A percentile compares a stretch with the other conserved stretches of the same genome.
phyloP scores from a whole-genome alignment of 2,113 vertebrate species.

The Campylomormyrus tamandua region DNA sequence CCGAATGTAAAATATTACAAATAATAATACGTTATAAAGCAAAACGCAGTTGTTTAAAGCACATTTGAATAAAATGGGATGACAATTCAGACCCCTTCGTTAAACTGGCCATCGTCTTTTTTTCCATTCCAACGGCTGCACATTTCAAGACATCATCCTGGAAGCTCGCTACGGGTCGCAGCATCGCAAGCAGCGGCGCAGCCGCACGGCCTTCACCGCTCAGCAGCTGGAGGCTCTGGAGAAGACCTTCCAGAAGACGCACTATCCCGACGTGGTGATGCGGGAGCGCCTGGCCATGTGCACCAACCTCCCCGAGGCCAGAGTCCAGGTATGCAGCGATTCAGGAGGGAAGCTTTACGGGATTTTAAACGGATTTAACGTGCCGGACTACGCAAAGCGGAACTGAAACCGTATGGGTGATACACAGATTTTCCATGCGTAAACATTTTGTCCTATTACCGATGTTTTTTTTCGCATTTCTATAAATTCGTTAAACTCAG shows the following conservation, averaged over 20 bases:
- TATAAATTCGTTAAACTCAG: background rate
- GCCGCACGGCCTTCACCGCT: constrained; percentile 92
- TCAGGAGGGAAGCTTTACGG: background rate
- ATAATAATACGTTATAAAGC: background rate
- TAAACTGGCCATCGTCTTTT: constrained; percentile 71
- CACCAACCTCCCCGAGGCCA: constrained; percentile 94
- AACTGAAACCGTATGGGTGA: background rate
- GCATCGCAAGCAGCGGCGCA: constrained; percentile 94
- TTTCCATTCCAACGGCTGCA: constrained; percentile 92
- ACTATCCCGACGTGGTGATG: constrained; percentile 98
- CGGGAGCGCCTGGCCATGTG: constrained; percentile 96
- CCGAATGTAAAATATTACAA: background rate
- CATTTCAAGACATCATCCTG: constrained; percentile 99
- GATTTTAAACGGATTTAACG: background rate
- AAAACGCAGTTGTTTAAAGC: background rate
- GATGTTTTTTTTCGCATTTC: background rate
- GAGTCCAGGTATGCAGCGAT: constrained; percentile 78
- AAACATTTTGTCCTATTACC: background rate
- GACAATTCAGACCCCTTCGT: constrained; percentile 47
- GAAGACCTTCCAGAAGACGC: constrained; percentile 99
- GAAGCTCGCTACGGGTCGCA: constrained; percentile 98
- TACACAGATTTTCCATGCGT: background rate
- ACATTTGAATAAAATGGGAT: background rate
- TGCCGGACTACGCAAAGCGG: background rate
- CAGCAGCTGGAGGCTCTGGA: constrained; percentile 96